These are phyloP conservation scores for Lordiphosa fenestrarum DNA, from an alignment of 2,888 invertebrate genomes.

Conservation along the genomic window DNA sequence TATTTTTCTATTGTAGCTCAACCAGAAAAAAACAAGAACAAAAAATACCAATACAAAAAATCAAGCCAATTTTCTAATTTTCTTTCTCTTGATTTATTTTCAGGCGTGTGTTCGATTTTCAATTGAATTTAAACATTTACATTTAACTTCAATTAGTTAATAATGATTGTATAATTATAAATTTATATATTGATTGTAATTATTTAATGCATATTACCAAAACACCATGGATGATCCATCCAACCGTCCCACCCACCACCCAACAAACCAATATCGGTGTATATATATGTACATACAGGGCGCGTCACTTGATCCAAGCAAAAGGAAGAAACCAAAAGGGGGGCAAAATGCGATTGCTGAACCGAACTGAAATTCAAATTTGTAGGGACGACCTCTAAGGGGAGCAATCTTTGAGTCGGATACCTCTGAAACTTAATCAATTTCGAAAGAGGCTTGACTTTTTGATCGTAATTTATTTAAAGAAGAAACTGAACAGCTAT, in stretches of 20 bases:
- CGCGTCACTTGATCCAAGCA: too few species aligned
- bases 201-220: slow-evolving; percentile 47
- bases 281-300: slow-evolving; percentile 16
- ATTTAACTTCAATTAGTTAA: slow-evolving; percentile 54
- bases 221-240: slow-evolving; percentile 26
- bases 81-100: slow-evolving; percentile 70
- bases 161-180: slow-evolving; percentile 59
- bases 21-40: slow-evolving; percentile 18
- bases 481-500: too few species aligned
- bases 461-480: too few species aligned
- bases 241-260: background rate
- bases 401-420: too few species aligned
- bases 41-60: slow-evolving; percentile 12
- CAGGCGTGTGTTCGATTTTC: slow-evolving; percentile 71
- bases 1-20: slow-evolving; percentile 35
- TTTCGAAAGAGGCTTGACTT: too few species aligned
- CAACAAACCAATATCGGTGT: slow-evolving; percentile 5
- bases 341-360: too few species aligned
- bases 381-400: too few species aligned
- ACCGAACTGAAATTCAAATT: too few species aligned
- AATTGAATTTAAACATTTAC: slow-evolving; percentile 64
- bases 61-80: slow-evolving; percentile 56
- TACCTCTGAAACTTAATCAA: too few species aligned
- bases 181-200: slow-evolving; percentile 64
- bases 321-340: too few species aligned